Evolutionary conservation across 2,797 vertebrate genomes (phyloP).

Genomic region (Menidia menidia): DNA sequence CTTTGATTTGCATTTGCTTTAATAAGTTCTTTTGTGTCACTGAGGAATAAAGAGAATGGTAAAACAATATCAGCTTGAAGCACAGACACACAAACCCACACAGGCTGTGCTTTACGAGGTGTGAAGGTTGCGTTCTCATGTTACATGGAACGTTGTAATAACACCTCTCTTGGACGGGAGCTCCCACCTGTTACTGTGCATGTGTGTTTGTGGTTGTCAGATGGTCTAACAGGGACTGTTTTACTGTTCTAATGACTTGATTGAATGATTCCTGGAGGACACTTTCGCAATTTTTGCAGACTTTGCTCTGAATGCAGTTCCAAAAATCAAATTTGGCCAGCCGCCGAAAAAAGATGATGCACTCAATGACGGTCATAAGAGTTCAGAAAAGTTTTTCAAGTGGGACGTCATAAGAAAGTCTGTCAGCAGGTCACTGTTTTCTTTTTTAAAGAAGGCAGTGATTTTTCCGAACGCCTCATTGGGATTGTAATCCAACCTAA

Average conservation of each 20-base stretch:
- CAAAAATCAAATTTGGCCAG: background rate
- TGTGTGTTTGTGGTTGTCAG: constrained; percentile 12
- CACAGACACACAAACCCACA: constrained; percentile 22
- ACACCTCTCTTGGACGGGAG: constrained; percentile 34
- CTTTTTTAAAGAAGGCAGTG: background rate
- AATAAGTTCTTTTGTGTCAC: constrained; percentile 22
- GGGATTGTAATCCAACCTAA: constrained; percentile 20
- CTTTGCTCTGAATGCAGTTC: background rate
- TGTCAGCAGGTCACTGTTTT: constrained; percentile 4
- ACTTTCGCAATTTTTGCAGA: background rate
- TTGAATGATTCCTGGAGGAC: background rate
- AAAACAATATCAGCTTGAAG: constrained; percentile 23
- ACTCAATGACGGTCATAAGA: background rate
- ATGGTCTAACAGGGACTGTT: background rate
- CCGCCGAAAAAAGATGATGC: constrained; percentile 2
- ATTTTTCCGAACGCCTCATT: constrained; percentile 24
- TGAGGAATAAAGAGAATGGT: constrained; percentile 8
- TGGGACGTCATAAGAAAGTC: background rate
- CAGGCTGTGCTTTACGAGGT: constrained; percentile 42
- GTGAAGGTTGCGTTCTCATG: constrained; percentile 57
- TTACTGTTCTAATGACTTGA: background rate
- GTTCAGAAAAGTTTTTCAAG: background rate
- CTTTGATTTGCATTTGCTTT: constrained; percentile 38
- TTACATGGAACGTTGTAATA: constrained; percentile 46
- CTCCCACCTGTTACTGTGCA: constrained; percentile 41